Conservation (phyloP, 2,888 invertebrate species). For the Heteromyza rotundicornis region DNA sequence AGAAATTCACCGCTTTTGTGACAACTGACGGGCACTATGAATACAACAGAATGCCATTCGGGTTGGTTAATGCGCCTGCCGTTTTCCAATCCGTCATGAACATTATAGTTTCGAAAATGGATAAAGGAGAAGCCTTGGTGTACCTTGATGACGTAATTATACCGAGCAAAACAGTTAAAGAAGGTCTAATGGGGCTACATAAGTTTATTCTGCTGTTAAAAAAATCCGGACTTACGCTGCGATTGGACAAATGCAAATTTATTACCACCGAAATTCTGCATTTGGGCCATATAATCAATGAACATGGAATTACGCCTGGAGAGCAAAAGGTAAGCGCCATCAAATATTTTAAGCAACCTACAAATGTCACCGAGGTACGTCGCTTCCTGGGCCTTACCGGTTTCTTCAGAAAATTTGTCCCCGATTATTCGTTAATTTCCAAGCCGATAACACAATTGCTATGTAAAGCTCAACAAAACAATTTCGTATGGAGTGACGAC, state of each 20-base stretch:
- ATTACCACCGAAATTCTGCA: constrained; percentile 14
- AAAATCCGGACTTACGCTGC: constrained; percentile 15
- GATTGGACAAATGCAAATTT: constrained; percentile 24
- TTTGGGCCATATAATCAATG: constrained; percentile 19
- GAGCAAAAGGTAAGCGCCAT: constrained; percentile 15
- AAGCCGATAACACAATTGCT: constrained; percentile 11
- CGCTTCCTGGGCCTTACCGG: constrained; percentile 15
- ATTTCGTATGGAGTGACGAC: constrained; percentile 7
- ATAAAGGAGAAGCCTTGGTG: background rate
- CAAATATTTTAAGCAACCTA: constrained; percentile 10
- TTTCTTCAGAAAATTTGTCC: constrained; percentile 18
- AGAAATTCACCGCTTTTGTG: constrained; percentile 13
- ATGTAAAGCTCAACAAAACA: background rate
- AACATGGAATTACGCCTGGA: constrained; percentile 23
- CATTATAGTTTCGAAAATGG: background rate
- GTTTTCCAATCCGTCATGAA: constrained; percentile 18
- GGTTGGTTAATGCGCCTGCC: constrained; percentile 9
- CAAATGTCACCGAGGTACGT: constrained; percentile 7
- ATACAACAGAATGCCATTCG: constrained; percentile 19
- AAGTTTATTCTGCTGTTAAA: background rate
- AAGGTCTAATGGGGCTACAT: background rate
- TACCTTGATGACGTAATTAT: constrained; percentile 25
- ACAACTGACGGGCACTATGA: constrained; percentile 15
- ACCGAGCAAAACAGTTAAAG: constrained; percentile 14
- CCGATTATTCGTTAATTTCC: constrained; percentile 8